Conservation (phyloP, 2,113 vertebrate species). For the Herpailurus yagouaroundi region DNA sequence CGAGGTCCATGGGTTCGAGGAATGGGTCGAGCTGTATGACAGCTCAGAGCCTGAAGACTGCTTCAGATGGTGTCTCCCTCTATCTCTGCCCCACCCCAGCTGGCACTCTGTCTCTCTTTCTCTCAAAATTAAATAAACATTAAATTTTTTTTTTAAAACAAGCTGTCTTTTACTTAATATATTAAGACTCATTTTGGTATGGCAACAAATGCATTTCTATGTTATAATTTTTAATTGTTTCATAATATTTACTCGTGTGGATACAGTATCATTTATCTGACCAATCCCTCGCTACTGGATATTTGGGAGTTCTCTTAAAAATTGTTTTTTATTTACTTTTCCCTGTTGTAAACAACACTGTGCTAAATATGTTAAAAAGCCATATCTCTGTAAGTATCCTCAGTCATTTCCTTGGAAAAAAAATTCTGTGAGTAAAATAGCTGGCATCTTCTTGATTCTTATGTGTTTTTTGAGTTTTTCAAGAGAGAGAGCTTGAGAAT, state of each 20-base stretch:
- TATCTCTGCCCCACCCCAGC: too few species aligned
- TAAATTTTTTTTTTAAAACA: too few species aligned
- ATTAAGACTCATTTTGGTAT: neutral
- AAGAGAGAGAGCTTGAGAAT: too few species aligned
- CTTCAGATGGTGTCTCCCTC: too few species aligned
- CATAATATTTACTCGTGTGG: neutral
- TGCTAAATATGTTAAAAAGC: constrained; percentile 23
- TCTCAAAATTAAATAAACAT: too few species aligned
- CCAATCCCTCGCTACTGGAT: neutral
- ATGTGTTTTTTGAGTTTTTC: too few species aligned
- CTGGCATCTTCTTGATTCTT: neutral
- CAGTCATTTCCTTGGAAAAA: neutral
- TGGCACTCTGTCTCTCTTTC: too few species aligned
- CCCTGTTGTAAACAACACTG: neutral
- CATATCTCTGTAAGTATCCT: neutral
- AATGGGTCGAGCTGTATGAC: too few species aligned
- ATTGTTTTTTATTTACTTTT: neutral
- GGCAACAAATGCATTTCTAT: neutral
- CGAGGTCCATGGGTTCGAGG: too few species aligned
- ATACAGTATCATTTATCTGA: neutral
- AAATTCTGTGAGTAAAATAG: neutral
- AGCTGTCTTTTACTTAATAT: neutral
- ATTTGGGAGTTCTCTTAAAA: neutral
- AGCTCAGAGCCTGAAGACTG: too few species aligned
- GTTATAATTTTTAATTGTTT: neutral